Conservation (phyloP, 2,113 vertebrate genomes). For the Leiothrix lutea region DNA sequence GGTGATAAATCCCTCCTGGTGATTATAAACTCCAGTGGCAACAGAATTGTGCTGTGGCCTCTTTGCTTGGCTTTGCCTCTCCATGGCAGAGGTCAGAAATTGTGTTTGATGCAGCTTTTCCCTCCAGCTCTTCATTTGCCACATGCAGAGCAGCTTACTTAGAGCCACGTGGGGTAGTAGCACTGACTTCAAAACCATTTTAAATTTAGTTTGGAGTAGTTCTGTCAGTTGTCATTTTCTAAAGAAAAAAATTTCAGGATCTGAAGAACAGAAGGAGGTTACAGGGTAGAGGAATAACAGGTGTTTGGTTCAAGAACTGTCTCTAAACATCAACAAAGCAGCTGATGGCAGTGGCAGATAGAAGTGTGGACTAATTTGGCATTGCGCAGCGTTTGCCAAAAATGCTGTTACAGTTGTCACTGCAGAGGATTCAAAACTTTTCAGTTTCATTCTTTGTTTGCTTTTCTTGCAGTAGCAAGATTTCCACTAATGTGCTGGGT, state of each 20-base stretch:
- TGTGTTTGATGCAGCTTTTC: not conserved
- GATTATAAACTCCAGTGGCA: not conserved
- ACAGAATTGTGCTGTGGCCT: not conserved
- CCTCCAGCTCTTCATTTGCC: not conserved
- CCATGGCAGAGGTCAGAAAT: not conserved
- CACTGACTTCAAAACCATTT: not conserved
- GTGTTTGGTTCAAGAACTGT: not conserved
- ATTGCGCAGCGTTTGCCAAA: not conserved
- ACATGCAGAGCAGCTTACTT: not conserved
- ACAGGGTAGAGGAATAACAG: not conserved
- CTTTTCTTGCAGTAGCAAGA: not conserved
- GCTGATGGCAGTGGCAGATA: not conserved
- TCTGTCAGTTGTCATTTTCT: not conserved
- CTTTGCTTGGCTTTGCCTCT: not conserved
- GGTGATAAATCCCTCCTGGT: not conserved
- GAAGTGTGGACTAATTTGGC: not conserved
- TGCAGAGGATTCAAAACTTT: not conserved
- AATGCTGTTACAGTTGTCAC: not conserved
- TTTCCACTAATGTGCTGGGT: not conserved
- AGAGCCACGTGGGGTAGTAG: not conserved
- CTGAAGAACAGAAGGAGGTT: not conserved
- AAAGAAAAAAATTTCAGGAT: not conserved
- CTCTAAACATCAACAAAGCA: not conserved
- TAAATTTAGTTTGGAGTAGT: not conserved
- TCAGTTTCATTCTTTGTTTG: not conserved